phyloP scores from a whole-genome alignment of 1,140 invertebrate species.

The Cotesia vestalis region DNA sequence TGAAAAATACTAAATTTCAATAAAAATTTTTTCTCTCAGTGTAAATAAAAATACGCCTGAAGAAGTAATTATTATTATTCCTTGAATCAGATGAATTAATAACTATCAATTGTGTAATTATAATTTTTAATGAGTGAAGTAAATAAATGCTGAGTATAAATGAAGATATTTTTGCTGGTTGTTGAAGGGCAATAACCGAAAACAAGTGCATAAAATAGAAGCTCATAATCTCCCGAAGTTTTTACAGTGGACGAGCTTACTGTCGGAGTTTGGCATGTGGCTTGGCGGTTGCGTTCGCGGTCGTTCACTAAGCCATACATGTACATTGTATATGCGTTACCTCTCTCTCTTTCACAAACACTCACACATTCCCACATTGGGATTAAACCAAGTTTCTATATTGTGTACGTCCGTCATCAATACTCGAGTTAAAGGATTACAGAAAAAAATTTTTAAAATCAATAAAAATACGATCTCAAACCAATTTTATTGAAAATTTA shows the following conservation, averaged over 20 bases:
- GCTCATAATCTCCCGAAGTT: conserved; percentile 15
- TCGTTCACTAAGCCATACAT: conserved; percentile 23
- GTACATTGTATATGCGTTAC: neutral
- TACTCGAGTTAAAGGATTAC: no score
- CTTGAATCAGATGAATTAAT: no score
- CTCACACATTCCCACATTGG: neutral
- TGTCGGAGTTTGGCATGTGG: conserved; percentile 11
- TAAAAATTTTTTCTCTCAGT: no score
- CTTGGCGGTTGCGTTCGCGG: conserved; percentile 19
- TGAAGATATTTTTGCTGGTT: neutral
- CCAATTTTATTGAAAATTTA: no score
- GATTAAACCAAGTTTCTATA: no score
- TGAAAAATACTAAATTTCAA: no score
- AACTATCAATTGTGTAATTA: no score
- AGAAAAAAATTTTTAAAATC: no score
- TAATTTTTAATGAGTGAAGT: neutral
- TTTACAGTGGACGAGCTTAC: neutral
- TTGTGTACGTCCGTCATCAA: no score
- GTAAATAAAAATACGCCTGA: no score
- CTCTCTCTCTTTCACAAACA: neutral
- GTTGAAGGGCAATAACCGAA: neutral
- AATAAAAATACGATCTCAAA: no score
- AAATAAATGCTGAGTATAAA: neutral
- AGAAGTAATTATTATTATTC: no score
- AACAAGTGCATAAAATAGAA: neutral